phyloP scores from a whole-genome alignment of 2,797 vertebrate genomes.

The Merluccius polli region DNA sequence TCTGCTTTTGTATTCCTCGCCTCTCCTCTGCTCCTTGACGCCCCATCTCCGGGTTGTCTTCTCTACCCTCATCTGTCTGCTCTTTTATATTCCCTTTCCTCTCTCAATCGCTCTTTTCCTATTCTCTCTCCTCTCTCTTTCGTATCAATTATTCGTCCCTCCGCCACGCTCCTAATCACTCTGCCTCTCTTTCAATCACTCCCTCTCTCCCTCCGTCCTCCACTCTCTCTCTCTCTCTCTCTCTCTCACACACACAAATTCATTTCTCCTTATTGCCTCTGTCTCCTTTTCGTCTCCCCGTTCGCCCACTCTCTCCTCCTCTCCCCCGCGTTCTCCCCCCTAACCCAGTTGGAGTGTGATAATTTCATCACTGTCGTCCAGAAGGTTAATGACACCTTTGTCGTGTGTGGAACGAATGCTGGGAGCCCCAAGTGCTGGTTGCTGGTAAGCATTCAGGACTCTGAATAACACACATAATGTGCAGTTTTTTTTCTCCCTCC shows the following conservation, averaged over 20 bases:
- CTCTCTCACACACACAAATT: not conserved
- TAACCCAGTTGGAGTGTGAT: slow-evolving; percentile 73
- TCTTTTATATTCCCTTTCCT: not conserved
- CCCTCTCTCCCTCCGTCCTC: not conserved
- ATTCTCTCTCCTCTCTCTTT: too few species aligned
- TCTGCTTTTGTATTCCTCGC: not conserved
- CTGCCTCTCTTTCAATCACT: not conserved
- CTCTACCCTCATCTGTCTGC: not conserved
- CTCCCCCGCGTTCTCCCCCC: slow-evolving; percentile 30
- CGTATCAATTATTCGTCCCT: not conserved
- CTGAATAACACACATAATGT: slow-evolving; percentile 7
- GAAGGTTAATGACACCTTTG: slow-evolving; percentile 73
- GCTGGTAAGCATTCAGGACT: slow-evolving; percentile 73
- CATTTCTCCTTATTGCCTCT: not conserved
- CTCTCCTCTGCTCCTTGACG: not conserved
- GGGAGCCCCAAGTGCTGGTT: slow-evolving; percentile 79
- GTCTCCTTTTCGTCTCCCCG: not conserved
- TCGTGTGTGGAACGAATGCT: slow-evolving; percentile 78
- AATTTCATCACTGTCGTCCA: slow-evolving; percentile 82
- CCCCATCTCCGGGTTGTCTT: not conserved
- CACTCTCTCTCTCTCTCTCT: too few species aligned
- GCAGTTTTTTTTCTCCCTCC: too few species aligned
- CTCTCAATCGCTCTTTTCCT: not conserved
- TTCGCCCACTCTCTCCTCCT: not conserved
- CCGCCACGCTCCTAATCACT: too few species aligned